Evolutionary conservation across 2,888 invertebrate genomes (phyloP), one percentile per base, ranked within the genome.

Genomic region (Tridacna crocea): DNA sequence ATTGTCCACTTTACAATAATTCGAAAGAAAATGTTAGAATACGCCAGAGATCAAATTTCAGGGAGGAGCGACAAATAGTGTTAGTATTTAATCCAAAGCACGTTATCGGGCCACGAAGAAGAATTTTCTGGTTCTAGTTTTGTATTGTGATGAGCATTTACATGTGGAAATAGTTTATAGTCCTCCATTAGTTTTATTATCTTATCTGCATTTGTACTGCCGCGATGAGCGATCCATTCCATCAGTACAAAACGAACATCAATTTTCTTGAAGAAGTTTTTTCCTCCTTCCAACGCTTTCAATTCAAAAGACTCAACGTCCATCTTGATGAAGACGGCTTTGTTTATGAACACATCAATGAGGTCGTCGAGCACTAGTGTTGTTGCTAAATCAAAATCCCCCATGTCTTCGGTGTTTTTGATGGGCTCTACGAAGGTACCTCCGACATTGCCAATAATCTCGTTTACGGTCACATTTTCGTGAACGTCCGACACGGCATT

Each of bases 241-340:
- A 92, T 91, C 27, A 91, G 72, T 0, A 92, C 77, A 80, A 78
- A 88, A 27, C 81, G 72, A 10, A 92, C 90, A 74, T 91, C 89
- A 19, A 89, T 80, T 6, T 77, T 27, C 75, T 89, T 82, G 60
- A 91, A 89, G 78, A 91, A 92, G 12, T 82, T 68, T 4, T 74
- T 76, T 0, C 84, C 89, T 24, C 88, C 88, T 61, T 85, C 75
- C 11, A 92, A 77, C 0, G 87, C 88, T 65, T 87, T 87, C 36
- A 84, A 81, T 68, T 92, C 92, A 36, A 85, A 87, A 0, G 90
- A 90, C 76, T 92, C 91, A n/a, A 91, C 87, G 75, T 92, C 92
- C 81, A 92, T 88, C 75, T 92, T 92, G 15, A 92, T 84, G 51
- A 90, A 90, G 47, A 91, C 88, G 19, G 82, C 73, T 24, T 79